These are phyloP conservation scores for Tortrix viridana DNA, from an alignment of 2,888 invertebrate genomes.

Conservation along the genomic window DNA sequence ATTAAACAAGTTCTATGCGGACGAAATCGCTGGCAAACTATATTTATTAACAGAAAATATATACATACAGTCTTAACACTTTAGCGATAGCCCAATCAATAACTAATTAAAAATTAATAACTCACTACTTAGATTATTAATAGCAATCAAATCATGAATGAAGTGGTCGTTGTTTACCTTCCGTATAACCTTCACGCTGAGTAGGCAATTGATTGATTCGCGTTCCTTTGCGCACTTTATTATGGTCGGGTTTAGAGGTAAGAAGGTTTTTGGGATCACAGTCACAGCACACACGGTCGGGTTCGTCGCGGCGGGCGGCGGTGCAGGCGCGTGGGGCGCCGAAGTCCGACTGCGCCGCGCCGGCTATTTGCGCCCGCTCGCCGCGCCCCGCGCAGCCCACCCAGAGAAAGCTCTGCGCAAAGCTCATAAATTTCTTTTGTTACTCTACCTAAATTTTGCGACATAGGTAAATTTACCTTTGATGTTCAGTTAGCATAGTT, in stretches of 20 bases:
- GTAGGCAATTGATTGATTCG: too few species aligned
- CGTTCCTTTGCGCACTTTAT: too few species aligned
- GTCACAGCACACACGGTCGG: constrained; percentile 32
- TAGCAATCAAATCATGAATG: constrained; percentile 53
- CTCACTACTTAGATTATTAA: constrained; percentile 11
- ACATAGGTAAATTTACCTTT: not conserved
- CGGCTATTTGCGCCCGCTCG: constrained; percentile 77
- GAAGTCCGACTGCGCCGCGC: constrained; percentile 67
- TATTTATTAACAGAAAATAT: not conserved
- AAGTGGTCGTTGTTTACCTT: constrained; percentile 49
- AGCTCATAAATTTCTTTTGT: constrained; percentile 50
- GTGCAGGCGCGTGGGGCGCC: constrained; percentile 37
- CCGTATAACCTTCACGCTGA: constrained; percentile 18
- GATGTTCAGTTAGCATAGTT: too few species aligned
- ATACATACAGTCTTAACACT: not conserved
- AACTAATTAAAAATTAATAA: constrained; percentile 22
- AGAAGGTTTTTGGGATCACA: constrained; percentile 14
- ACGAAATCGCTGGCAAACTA: too few species aligned
- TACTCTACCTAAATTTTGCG: constrained; percentile 19
- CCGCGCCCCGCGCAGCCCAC: constrained; percentile 68
- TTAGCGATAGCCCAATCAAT: constrained; percentile 13
- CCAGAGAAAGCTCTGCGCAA: constrained; percentile 80
- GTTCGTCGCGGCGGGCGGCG: constrained; percentile 31
- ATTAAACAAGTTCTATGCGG: too few species aligned
- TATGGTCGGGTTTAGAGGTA: not conserved